A percentile compares a stretch with the other conserved stretches of the same genome.
Conservation (phyloP, 2,113 vertebrate genomes). For the Oxyura jamaicensis region DNA sequence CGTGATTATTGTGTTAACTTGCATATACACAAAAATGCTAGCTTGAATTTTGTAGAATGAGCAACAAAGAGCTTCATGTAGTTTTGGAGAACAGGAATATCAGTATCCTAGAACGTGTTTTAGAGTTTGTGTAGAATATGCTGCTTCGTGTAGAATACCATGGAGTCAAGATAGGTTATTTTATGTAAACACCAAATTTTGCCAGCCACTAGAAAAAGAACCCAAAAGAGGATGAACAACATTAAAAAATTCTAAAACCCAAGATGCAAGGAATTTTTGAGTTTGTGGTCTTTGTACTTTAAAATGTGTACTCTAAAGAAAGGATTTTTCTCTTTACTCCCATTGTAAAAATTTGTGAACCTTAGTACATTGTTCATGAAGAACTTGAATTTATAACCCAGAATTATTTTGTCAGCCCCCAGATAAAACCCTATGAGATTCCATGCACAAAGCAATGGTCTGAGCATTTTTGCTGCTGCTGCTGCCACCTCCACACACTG, state of each 20-base stretch:
- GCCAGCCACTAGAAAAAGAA: background rate
- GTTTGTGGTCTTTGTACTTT: background rate
- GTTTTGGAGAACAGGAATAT: background rate
- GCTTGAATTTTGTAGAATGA: background rate
- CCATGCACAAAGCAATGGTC: background rate
- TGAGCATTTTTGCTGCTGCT: background rate
- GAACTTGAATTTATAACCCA: slow-evolving; percentile 17
- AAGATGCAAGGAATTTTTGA: background rate
- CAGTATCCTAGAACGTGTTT: background rate
- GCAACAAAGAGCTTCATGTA: background rate
- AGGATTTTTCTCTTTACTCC: background rate
- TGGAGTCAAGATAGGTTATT: background rate
- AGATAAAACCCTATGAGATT: background rate
- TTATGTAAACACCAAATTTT: background rate
- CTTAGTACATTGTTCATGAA: background rate
- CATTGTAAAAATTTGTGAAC: background rate
- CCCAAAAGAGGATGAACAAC: background rate
- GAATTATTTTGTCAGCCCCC: slow-evolving; percentile 19
- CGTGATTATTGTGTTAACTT: background rate
- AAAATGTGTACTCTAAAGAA: background rate
- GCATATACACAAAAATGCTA: background rate
- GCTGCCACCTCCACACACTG: background rate
- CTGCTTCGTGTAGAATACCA: background rate
- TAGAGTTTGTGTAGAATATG: background rate
- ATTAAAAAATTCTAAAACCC: background rate